Percentiles rank a stretch among this genome's conserved stretches.
These are phyloP conservation scores for Drosophila athabasca DNA, from an alignment of 1,140 invertebrate species.

Conservation along the genomic window DNA sequence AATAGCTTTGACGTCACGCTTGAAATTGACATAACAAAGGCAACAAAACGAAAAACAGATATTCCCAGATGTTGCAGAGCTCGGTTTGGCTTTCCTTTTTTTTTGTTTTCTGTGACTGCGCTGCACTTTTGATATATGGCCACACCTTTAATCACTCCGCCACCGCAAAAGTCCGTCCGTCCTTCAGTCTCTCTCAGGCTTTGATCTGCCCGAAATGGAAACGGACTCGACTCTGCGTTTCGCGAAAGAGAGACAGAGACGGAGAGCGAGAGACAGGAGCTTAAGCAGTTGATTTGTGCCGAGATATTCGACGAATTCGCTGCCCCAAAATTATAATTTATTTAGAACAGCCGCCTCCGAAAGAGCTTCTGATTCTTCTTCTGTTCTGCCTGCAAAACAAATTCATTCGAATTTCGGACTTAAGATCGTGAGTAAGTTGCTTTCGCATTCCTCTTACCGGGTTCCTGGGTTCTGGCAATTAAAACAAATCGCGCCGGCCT, in stretches of 20 bases:
- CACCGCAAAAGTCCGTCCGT: slow-evolving; percentile 70
- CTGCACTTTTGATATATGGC: slow-evolving; percentile 78
- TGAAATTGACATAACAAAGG: background rate
- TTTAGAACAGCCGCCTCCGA: slow-evolving; percentile 62
- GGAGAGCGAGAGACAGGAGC: slow-evolving; percentile 19
- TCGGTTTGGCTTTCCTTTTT: slow-evolving; percentile 13
- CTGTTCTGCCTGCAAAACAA: slow-evolving; percentile 59
- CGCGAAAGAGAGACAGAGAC: slow-evolving; percentile 19
- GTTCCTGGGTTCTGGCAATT: slow-evolving; percentile 55
- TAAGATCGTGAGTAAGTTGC: slow-evolving; percentile 70
- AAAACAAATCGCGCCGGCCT: slow-evolving; percentile 56
- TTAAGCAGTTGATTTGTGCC: slow-evolving; percentile 80
- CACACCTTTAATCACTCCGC: slow-evolving; percentile 80
- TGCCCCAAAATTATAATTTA: slow-evolving; percentile 76
- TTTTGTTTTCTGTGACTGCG: slow-evolving; percentile 47
- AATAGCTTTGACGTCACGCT: slow-evolving; percentile 24
- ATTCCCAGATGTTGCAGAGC: slow-evolving; percentile 9
- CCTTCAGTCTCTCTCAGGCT: slow-evolving; percentile 34
- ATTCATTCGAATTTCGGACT: slow-evolving; percentile 74
- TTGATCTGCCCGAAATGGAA: slow-evolving; percentile 74
- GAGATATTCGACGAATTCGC: slow-evolving; percentile 72
- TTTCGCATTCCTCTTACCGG: slow-evolving; percentile 47
- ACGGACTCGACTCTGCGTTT: slow-evolving; percentile 54
- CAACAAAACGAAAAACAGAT: slow-evolving; percentile 1
- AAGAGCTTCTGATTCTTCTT: slow-evolving; percentile 76